These are phyloP conservation scores for Danio kyathit DNA, from an alignment of 2,797 vertebrate species.

Conservation along the genomic window DNA sequence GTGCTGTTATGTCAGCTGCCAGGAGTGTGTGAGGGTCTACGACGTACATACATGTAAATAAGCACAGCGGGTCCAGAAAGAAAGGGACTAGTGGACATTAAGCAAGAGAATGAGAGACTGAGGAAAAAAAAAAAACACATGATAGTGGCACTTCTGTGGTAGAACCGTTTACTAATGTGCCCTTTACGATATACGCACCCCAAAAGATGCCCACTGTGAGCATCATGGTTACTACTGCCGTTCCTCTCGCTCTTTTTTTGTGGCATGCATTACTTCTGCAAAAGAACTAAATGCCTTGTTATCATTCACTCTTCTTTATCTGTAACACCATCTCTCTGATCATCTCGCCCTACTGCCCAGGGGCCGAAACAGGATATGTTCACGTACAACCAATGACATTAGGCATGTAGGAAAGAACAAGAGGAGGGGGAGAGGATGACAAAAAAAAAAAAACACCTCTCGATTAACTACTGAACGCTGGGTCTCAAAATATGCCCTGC, in stretches of 20 bases:
- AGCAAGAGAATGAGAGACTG: conserved; percentile 32
- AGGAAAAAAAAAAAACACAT: conserved; percentile 40
- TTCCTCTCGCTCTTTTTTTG: conserved; percentile 34
- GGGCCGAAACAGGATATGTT: conserved; percentile 57
- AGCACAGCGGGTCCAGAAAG: conserved; percentile 42
- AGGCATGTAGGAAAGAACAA: conserved; percentile 62
- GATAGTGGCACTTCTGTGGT: conserved; percentile 68
- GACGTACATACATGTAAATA: conserved; percentile 98
- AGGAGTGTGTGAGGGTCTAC: conserved; percentile 93
- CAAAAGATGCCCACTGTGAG: conserved; percentile 48
- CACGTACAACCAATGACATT: conserved; percentile 51
- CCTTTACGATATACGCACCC: conserved; percentile 39
- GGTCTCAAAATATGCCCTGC: conserved; percentile 37
- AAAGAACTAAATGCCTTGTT: conserved; percentile 45
- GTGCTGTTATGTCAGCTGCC: conserved; percentile 98
- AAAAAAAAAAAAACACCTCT: conserved; percentile 59
- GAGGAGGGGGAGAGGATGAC: conserved; percentile 53
- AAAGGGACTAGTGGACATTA: conserved; percentile 41
- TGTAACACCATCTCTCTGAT: conserved; percentile 61
- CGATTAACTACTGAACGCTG: conserved; percentile 77
- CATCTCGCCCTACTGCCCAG: conserved; percentile 46
- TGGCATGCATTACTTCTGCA: conserved; percentile 29
- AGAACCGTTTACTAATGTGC: conserved; percentile 55
- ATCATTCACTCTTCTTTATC: conserved; percentile 52
- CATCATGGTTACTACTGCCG: conserved; percentile 44